Base-by-base conservation (phyloP, 2,797 vertebrate genomes). In the Antrozous pallidus region DNA sequence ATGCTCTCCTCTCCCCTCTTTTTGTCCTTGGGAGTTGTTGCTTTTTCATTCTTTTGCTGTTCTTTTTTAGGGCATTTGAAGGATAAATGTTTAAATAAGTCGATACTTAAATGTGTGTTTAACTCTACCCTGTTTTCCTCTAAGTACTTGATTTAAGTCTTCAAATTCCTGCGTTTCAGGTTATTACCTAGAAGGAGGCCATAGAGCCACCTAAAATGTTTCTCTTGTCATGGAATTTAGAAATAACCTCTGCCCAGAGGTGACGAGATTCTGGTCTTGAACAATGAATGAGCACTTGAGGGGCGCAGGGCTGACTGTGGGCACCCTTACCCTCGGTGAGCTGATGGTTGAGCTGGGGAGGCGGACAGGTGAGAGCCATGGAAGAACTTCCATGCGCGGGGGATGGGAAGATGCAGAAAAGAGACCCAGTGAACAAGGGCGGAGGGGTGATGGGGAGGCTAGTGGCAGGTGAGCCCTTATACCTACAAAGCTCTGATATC, bases 351-450 rank as follows among this genome's bases (percentile, higher is more conserved):
- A 70, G 71, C 3, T 33, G 13, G 16, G 36, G 10, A 70, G 36
- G 71, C 42, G 11, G 58, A 38, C 16, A 0, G 38, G 77, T n/a
- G 24, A 49, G 63, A 36, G 24, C 10, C 70, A 12, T 0, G 33
- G 36, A 73, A 28, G 28, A 17, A 12, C 6, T 5, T 0, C 9
- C 0, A 0, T 2, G 1, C 40, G 3, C 45, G 17, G 36, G 18
- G 17, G 18, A 26, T 20, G 11, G 5, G 31, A 31, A 61, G 14
- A 11, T 14, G 33, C 3, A 2, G 33, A 1, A 26, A 31, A 28
- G 56, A 61, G 56, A 31, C 56, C 28, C 1, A 40, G 8, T 5
- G 18, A 51, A 33, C 6, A 14, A 45, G 26, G 28, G 13, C 0
- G 6, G 18, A 3, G 51, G 8, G 20, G 2, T 8, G 42, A 3